Conservation (phyloP, 2,888 invertebrate genomes). For the Hirudinaria manillensis region DNA sequence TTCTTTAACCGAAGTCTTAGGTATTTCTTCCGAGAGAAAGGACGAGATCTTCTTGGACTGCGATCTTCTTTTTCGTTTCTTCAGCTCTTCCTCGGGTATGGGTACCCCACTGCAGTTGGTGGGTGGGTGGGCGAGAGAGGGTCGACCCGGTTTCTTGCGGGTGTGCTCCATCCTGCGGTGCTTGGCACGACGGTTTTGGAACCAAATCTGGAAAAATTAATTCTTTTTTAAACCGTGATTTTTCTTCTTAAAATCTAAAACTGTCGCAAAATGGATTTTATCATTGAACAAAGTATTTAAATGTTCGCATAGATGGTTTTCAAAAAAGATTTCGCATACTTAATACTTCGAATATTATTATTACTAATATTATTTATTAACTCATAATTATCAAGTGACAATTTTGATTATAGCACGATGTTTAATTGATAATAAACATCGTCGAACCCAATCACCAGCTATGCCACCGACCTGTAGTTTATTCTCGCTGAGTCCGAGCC, state of each 20-base stretch:
- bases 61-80: not conserved
- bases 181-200: conserved; percentile 94
- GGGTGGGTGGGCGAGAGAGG: conserved; percentile 25
- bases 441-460: not conserved
- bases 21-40: not conserved
- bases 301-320: no score
- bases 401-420: no score
- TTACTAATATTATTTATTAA: no score
- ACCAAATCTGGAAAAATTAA: conserved; percentile 66
- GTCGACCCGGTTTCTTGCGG: conserved; percentile 31
- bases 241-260: no score
- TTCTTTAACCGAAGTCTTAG: not conserved
- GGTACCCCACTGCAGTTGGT: conserved; percentile 30
- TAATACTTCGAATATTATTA: no score
- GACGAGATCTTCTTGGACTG: no score
- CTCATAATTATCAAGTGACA: no score
- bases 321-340: no score
- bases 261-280: no score
- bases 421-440: not conserved
- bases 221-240: not conserved
- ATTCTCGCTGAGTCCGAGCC: conserved; percentile 1
- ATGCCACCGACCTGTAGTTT: conserved; percentile 1
- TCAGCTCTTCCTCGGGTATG: conserved; percentile 8
- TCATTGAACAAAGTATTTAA: no score
- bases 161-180: conserved; percentile 91